Conservation (phyloP, 1,140 invertebrate genomes). For the Zaprionus ghesquierei region DNA sequence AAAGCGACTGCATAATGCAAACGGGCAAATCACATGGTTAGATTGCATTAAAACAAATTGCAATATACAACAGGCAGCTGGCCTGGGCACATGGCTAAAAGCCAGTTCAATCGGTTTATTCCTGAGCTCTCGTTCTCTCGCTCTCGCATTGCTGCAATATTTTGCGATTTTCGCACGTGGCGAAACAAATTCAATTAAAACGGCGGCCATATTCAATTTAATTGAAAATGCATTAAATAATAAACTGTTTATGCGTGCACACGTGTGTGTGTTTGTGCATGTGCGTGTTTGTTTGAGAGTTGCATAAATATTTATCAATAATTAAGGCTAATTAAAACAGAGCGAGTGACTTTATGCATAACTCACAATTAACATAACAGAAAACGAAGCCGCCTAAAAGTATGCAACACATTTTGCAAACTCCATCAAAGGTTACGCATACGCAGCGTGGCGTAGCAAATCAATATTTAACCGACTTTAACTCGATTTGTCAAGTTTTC, state of each 20-base stretch:
- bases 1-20: constrained; percentile 35
- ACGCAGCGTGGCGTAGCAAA: constrained; percentile 20
- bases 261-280: neutral
- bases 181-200: constrained; percentile 41
- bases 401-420: constrained; percentile 21
- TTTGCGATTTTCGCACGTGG: constrained; percentile 39
- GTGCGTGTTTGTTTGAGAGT: neutral
- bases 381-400: constrained; percentile 32
- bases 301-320: constrained; percentile 39
- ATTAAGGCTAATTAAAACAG: constrained; percentile 50
- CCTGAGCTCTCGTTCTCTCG: neutral
- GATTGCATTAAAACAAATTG: constrained; percentile 56
- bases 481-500: constrained; percentile 19
- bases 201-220: constrained; percentile 46
- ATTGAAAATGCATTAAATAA: constrained; percentile 49
- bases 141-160: neutral
- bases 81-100: neutral
- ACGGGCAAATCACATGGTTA: constrained; percentile 50
- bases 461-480: neutral
- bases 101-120: constrained; percentile 3
- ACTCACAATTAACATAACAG: too few relatives aligned
- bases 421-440: constrained; percentile 32
- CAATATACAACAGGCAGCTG: constrained; percentile 3
- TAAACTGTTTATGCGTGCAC: constrained; percentile 21
- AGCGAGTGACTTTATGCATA: constrained; percentile 7